Evolutionary conservation across 30 jellyfish, hydroid and myxozoan genomes (phyloP), one percentile per base, ranked within the genome.

Genomic region (Cassiopea andromeda): DNA sequence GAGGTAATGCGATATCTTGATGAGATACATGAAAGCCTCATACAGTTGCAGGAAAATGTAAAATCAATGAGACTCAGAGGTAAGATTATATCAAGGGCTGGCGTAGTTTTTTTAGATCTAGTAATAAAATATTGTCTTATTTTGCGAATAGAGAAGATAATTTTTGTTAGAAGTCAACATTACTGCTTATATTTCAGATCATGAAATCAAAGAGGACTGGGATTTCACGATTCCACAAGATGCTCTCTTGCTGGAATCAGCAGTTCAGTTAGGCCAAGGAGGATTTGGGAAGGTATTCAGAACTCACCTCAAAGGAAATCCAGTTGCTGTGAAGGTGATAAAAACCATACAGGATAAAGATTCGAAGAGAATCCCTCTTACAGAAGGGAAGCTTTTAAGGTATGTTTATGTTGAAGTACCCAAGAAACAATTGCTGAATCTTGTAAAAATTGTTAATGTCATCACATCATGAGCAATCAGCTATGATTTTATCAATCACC

Each of bases 241-340:
- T 49, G 84, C 70, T 12, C 87, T 87, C 1, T n/a, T 16, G 74
- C 77, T 87, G 15, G 94, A 78, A 17, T 16, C 75, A 1, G 44
- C 94, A 10, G 83, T 69, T 60, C 94, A 83, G 80, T 84, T 91
- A 50, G 97, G 94, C 7, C 93, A 84, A 61, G 97, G 97, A 2
- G 94, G 94, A 7, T 91, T 91, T 57, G 92, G 87, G 7, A 84
- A 81, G 54, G 97, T 91, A 7, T 84, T 84, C 77, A 83, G 76
- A 59, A 85, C 97, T 44, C 85, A 84, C 60, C 64, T 73, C 38
- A 91, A 91, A 67, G 97, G 97, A 4, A 80, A 79, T 48, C 92
- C 92, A 27, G 97, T 91, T 59, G 97, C 97, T 1, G 92, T 91
- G 43, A 91, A 91, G 75, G 94, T 91, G 9, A 80, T 91, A 18